Conservation (phyloP, 2,113 vertebrate species). For the Callocephalon fimbriatum region DNA sequence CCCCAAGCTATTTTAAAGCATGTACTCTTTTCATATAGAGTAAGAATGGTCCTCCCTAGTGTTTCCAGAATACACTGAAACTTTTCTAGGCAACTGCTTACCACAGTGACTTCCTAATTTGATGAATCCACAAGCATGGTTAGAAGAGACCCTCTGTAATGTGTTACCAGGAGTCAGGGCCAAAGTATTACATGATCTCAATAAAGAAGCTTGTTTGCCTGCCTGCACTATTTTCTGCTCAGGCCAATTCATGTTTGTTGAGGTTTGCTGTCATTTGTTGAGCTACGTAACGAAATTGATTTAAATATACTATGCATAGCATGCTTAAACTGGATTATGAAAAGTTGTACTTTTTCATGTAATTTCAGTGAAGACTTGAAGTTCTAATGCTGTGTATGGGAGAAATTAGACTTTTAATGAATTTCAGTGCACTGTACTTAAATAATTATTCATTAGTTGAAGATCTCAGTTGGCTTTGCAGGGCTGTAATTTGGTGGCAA, state of each 20-base stretch:
- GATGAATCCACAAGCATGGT: neutral
- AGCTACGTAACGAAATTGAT: neutral
- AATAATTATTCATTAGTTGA: neutral
- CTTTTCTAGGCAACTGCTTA: slow-evolving; percentile 26
- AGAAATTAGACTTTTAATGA: neutral
- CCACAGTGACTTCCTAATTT: slow-evolving; percentile 28
- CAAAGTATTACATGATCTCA: neutral
- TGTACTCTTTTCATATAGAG: neutral
- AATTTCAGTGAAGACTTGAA: neutral
- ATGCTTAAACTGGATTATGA: neutral
- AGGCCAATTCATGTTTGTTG: neutral
- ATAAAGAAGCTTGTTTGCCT: neutral
- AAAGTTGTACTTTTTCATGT: neutral
- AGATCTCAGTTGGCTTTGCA: neutral
- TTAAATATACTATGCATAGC: neutral
- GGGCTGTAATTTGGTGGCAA: neutral
- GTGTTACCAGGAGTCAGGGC: neutral
- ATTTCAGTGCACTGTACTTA: neutral
- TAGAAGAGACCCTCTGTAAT: neutral
- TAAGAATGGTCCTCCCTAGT: neutral
- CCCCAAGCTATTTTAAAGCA: neutral
- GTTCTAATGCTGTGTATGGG: neutral
- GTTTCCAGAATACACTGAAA: neutral
- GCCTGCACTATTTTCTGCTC: neutral
- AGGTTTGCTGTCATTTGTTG: neutral